These are phyloP conservation scores for Thecocarcelia acutangulata DNA, from an alignment of 2,888 invertebrate species.

Conservation along the genomic window DNA sequence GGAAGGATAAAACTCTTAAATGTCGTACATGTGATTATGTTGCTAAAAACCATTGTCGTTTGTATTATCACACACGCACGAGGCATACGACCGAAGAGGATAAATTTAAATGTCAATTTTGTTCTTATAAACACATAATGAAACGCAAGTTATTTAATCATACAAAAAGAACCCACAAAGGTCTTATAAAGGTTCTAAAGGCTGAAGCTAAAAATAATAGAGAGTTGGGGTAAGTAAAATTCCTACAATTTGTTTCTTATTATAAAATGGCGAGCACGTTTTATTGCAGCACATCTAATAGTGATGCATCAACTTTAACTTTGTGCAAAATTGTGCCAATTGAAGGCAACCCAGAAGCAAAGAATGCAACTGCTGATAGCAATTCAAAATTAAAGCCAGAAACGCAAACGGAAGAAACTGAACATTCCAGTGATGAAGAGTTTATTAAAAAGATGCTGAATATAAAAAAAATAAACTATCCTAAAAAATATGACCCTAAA, in stretches of 20 bases:
- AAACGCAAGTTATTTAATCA: constrained; percentile 44
- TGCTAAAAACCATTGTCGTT: constrained; percentile 33
- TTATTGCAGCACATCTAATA: no score
- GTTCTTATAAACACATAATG: constrained; percentile 21
- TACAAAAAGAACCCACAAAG: constrained; percentile 42
- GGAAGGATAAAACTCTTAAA: constrained; percentile 37
- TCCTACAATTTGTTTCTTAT: background rate
- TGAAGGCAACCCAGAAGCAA: no score
- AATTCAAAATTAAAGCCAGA: background rate
- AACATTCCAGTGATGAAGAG: constrained; percentile 58
- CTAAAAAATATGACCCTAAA: constrained; percentile 7
- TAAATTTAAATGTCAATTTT: constrained; percentile 60
- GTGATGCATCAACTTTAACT: no score
- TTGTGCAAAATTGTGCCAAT: no score
- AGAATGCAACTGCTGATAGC: no score
- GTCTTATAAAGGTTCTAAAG: constrained; percentile 23
- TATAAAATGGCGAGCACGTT: no score
- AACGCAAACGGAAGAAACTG: constrained; percentile 6
- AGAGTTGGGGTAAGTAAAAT: background rate
- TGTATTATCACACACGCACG: constrained; percentile 53
- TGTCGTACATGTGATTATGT: constrained; percentile 53
- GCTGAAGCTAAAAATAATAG: background rate
- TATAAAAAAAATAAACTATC: constrained; percentile 32
- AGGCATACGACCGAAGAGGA: constrained; percentile 52
- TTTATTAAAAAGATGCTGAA: constrained; percentile 54